Evolutionary conservation across 2,113 vertebrate genomes (phyloP), one percentile per base, ranked within the genome.

Genomic region (Myrmophylax atrothorax): DNA sequence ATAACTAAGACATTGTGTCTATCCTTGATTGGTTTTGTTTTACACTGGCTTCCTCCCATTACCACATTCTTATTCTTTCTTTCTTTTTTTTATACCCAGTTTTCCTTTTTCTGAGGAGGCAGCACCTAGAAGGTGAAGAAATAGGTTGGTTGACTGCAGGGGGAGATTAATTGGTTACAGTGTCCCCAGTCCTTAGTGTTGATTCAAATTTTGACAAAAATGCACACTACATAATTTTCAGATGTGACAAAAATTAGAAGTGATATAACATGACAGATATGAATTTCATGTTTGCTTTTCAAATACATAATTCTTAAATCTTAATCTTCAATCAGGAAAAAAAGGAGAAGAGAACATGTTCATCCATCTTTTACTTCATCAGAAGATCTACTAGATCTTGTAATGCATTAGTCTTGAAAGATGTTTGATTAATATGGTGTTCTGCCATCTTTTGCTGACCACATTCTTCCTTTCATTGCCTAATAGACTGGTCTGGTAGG

Each of bases 161-260:
- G 40, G 40, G 40, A 42, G 40, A 7, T 33, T 18, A 72, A 31
- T 40, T 1, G 5, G 1, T 35, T 85, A 19, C 2, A 46, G 3
- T 26, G 6, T 1, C 3, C 10, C 4, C 0, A 18, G 17, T 26
- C 17, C 15, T 15, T 37, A 19, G 4, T 3, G 29, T 35, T 81
- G 23, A 46, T 80, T 90, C 7, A 86, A 70, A n/a, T 84, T 70
- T 73, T 80, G 37, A 35, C 17, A 50, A 79, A 60, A 79, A 19
- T 18, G 2, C 6, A 3, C 5, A 31, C 3, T 19, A 62, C 0
- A 3, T 50, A 38, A 35, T 86, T 88, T 81, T 74, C 42, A 79
- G 20, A 63, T 40, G 22, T 38, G 14, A 52, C 15, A 25, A 73
- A 75, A 84, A 6, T 37, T 33, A 5, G 28, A 64, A 35, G 2